A percentile compares a stretch with the other conserved stretches of the same genome.
Evolutionary conservation across 2,888 invertebrate species (phyloP).

Genomic region (Apamea crenata): DNA sequence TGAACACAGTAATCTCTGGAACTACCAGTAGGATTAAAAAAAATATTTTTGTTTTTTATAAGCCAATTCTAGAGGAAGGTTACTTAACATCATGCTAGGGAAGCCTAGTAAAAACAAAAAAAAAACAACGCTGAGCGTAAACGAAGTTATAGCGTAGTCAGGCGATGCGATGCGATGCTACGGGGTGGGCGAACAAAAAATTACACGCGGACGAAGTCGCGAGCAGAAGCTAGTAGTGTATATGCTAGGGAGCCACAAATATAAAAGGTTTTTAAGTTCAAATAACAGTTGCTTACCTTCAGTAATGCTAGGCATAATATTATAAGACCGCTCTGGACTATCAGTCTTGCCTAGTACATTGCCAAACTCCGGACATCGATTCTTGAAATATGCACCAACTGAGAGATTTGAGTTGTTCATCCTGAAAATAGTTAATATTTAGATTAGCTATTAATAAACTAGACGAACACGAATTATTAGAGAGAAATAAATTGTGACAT

Average conservation of each 20-base stretch:
- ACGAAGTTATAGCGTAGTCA: too few relatives aligned
- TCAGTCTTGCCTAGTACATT: constrained; percentile 79
- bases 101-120: too few relatives aligned
- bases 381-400: constrained; percentile 84
- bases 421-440: constrained; percentile 69
- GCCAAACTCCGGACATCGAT: constrained; percentile 81
- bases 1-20: too few relatives aligned
- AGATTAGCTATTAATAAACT: neutral
- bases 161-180: too few relatives aligned
- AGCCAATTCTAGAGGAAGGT: too few relatives aligned
- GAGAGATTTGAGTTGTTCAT: constrained; percentile 80
- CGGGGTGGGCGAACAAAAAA: too few relatives aligned
- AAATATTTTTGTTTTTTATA: too few relatives aligned
- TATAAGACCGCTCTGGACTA: constrained; percentile 79
- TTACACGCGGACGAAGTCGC: too few relatives aligned
- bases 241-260: neutral
- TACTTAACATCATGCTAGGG: too few relatives aligned
- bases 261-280: neutral
- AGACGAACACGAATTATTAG: neutral
- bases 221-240: too few relatives aligned
- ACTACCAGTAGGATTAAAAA: too few relatives aligned
- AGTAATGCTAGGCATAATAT: constrained; percentile 77
- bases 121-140: too few relatives aligned
- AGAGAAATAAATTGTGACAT: neutral
- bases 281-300: constrained; percentile 76